Evolutionary conservation across 2,113 vertebrate species (phyloP).

Genomic region (Scophthalmus maximus): DNA sequence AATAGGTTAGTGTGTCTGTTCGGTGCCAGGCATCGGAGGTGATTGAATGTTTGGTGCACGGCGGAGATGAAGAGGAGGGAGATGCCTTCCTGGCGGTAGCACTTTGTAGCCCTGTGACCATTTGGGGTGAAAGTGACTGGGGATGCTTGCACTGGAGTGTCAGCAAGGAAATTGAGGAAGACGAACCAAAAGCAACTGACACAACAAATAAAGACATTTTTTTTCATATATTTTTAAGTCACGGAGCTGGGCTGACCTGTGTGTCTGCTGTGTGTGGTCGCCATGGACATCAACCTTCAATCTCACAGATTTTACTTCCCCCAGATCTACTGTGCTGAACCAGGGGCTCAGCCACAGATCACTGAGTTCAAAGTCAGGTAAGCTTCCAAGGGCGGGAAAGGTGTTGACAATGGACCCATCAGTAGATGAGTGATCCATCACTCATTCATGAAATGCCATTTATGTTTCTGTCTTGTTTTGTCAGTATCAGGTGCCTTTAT

Average conservation of each 20-base stretch:
- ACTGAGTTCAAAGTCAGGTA: conserved; percentile 84
- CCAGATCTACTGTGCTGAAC: conserved; percentile 81
- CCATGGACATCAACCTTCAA: conserved; percentile 83
- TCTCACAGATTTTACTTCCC: conserved; percentile 82
- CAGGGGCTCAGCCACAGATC: conserved; percentile 72
- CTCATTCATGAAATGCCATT: too few relatives aligned
- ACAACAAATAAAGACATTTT: conserved; percentile 10
- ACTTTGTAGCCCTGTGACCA: conserved; percentile 34
- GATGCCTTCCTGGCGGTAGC: conserved; percentile 64
- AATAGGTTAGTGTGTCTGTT: conserved; percentile 79
- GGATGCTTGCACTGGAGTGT: conserved; percentile 54
- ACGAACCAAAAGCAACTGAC: conserved; percentile 25
- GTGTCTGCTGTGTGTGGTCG: conserved; percentile 36
- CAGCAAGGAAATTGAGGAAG: conserved; percentile 13
- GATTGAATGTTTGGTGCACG: conserved; percentile 42
- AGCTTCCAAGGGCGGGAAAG: conserved; percentile 13
- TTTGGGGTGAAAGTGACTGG: conserved; percentile 28
- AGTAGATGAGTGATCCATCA: neutral
- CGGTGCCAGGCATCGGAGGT: conserved; percentile 56
- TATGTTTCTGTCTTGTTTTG: conserved; percentile 24
- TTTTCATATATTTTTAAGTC: neutral
- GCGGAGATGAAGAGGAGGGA: conserved; percentile 54
- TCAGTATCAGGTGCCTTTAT: conserved; percentile 1
- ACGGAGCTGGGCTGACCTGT: conserved; percentile 19
- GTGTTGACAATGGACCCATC: conserved; percentile 1